A percentile compares a stretch with the other conserved stretches of the same genome.
phyloP scores from a whole-genome alignment of 2,888 invertebrate genomes.

The Osedax frankpressi region DNA sequence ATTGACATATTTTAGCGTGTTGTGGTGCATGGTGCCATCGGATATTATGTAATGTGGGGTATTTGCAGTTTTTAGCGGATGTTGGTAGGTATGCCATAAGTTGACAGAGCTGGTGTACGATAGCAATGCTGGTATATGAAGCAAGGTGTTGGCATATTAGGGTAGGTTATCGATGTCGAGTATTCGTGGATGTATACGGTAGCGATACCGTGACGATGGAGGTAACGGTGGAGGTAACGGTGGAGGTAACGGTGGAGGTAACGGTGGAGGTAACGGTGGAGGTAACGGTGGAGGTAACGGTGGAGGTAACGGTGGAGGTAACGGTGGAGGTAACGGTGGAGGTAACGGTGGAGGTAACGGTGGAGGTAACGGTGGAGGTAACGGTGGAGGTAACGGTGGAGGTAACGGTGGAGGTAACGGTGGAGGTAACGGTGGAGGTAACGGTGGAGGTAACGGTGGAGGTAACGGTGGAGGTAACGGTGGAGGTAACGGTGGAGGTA shows the following conservation, averaged over 20 bases:
- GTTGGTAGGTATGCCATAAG: too few species aligned
- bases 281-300: not conserved
- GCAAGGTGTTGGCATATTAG: too few species aligned
- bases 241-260: not conserved
- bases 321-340: constrained; percentile 19
- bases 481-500: not conserved
- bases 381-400: constrained; percentile 20
- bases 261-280: not conserved
- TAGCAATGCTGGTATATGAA: too few species aligned
- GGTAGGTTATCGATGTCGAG: too few species aligned
- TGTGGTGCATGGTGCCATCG: too few species aligned
- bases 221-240: not conserved
- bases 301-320: constrained; percentile 6
- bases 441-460: not conserved
- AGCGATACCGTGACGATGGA: not conserved
- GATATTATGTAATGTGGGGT: too few species aligned
- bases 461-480: not conserved
- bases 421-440: not conserved
- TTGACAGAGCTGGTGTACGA: too few species aligned
- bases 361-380: constrained; percentile 22
- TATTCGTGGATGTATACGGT: not conserved
- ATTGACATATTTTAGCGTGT: too few species aligned
- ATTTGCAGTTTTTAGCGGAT: too few species aligned
- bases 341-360: constrained; percentile 20
- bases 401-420: not conserved